Conservation (phyloP, 2,888 invertebrate species). For the Synergus itoensis region DNA sequence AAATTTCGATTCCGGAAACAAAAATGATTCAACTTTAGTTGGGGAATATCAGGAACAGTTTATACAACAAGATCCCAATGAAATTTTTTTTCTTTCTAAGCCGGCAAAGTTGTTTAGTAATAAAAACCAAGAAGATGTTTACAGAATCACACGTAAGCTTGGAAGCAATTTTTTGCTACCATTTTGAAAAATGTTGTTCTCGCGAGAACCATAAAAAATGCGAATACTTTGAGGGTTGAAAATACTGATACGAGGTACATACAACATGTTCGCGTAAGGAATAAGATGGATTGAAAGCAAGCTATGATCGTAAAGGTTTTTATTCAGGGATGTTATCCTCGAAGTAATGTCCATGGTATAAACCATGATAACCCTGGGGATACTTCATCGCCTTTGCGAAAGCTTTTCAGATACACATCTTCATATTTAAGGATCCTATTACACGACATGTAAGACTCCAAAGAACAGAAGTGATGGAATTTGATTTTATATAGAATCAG, state of each 20-base stretch:
- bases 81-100: too few species aligned
- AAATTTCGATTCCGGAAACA: too few species aligned
- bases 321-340: constrained; percentile 24
- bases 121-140: too few species aligned
- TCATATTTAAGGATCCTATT: not conserved
- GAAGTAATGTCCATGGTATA: constrained; percentile 21
- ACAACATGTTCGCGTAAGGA: not conserved
- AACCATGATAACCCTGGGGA: constrained; percentile 15
- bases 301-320: constrained; percentile 16
- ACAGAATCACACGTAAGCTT: not conserved
- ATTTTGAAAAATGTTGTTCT: constrained; percentile 23
- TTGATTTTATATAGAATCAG: too few species aligned
- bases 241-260: constrained; percentile 21
- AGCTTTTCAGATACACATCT: not conserved
- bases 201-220: constrained; percentile 25
- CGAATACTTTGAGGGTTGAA: constrained; percentile 25
- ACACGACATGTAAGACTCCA: not conserved
- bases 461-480: not conserved
- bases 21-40: too few species aligned
- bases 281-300: constrained; percentile 32
- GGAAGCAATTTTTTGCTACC: constrained; percentile 3
- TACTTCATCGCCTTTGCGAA: constrained; percentile 10
- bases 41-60: too few species aligned
- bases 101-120: too few species aligned
- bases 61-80: too few species aligned